Conservation (phyloP, 1,140 invertebrate genomes). For the Tetramorium alpestre region DNA sequence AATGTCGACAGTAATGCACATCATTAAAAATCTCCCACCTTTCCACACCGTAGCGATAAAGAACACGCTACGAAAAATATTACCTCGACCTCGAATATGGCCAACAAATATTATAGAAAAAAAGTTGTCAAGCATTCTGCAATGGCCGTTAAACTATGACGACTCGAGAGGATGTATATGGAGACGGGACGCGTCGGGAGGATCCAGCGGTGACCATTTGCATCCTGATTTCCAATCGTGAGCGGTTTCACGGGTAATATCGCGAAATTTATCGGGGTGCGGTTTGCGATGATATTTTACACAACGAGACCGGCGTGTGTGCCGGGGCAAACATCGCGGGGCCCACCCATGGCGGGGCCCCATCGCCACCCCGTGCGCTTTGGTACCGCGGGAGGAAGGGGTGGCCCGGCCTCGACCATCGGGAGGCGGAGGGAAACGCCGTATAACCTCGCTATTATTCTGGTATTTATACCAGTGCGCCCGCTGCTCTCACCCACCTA, state of each 20-base stretch:
- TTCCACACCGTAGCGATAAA: no score
- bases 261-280: constrained; percentile 82
- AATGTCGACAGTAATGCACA: no score
- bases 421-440: constrained; percentile 70
- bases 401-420: background rate
- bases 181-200: background rate
- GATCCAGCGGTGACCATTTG: constrained; percentile 68
- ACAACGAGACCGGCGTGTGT: constrained; percentile 62
- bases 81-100: no score
- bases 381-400: constrained; percentile 63
- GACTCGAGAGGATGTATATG: background rate
- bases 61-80: background rate
- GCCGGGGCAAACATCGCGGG: constrained; percentile 58
- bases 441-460: constrained; percentile 82
- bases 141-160: constrained; percentile 12
- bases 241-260: constrained; percentile 78
- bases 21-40: no score
- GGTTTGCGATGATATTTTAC: constrained; percentile 83
- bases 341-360: constrained; percentile 81
- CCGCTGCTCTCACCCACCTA: constrained; percentile 77
- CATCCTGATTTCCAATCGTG: constrained; percentile 79
- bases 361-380: constrained; percentile 80
- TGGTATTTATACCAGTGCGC: constrained; percentile 79
- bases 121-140: background rate
- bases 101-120: background rate